phyloP scores from a whole-genome alignment of 2,113 vertebrate species.

The Kobus ellipsiprymnus region DNA sequence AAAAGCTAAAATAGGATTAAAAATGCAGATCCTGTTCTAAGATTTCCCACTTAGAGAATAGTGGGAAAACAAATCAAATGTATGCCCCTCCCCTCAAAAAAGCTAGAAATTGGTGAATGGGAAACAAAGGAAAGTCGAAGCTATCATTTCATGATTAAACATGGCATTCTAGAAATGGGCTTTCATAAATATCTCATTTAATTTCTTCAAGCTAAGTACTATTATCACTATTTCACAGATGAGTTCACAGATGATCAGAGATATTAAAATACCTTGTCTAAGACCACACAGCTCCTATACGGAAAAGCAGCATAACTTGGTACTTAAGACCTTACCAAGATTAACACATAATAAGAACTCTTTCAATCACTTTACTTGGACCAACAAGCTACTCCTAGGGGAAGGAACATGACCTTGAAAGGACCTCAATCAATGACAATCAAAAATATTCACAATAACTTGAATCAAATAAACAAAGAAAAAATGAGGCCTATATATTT shows the following conservation, averaged over 20 bases:
- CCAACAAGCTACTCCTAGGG: background rate
- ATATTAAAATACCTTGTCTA: background rate
- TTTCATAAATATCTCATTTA: background rate
- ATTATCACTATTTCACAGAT: background rate
- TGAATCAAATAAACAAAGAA: background rate
- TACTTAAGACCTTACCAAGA: background rate
- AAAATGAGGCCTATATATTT: background rate
- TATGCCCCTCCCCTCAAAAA: background rate
- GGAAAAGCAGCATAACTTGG: background rate
- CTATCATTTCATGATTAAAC: background rate
- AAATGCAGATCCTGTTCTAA: background rate
- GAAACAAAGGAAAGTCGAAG: background rate
- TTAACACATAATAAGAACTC: background rate
- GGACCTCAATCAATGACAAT: background rate
- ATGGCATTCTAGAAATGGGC: background rate
- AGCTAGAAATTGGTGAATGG: background rate
- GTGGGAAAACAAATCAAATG: background rate
- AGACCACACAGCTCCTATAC: background rate
- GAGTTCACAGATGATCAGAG: background rate
- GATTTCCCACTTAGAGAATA: background rate
- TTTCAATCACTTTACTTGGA: background rate
- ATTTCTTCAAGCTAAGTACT: background rate
- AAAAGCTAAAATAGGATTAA: background rate
- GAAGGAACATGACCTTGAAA: background rate
- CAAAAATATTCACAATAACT: background rate